Evolutionary conservation across 2,888 invertebrate species (phyloP), one percentile per base, ranked within the genome.

Genomic region (Phytoseiulus persimilis): DNA sequence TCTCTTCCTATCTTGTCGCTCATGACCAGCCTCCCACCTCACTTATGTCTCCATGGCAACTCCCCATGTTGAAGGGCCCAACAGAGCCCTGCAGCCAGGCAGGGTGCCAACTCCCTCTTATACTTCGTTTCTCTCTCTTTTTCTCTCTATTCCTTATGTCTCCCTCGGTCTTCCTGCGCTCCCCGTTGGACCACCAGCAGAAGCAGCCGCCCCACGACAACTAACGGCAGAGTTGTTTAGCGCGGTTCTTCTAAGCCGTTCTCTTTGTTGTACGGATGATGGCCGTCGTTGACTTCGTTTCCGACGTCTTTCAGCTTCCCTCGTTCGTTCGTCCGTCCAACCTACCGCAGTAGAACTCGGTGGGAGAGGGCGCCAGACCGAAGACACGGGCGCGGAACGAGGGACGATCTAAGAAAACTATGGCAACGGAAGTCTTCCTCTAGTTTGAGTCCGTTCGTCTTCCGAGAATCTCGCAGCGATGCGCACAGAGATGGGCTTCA

Each of bases 11-110:
- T 65, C 65, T 65, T 65, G 65, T 65, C 65, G 65, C 65, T 65
- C 65, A 65, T 65, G 65, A 65, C 65, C 65, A 65, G 65, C 65
- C 65, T 65, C 65, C 65, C 14, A 23, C 65, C 18, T 65, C 65
- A 65, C 65, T 65, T 65, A 65, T 65, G 65, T 65, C 65, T 65
- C 65, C 65, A 65, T 65, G 65, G 65, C 65, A 65, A 65, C 65
- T 65, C 65, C 65, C 65, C 65, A 23, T 65, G 65, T 23, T 65
- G 65, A 23, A 65, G 65, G 65, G 65, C 65, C 65, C 65, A 65
- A 3, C 65, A 65, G 65, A 65, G 65, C 65, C 65, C 65, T 18
- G 65, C 3, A 65, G 65, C 65, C 18, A 65, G 65, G 65, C 65
- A 65, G 65, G 65, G 65, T 65, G 65, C 65, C 65, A 65, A 65